Percentiles rank a stretch among this genome's conserved stretches.
Conservation (phyloP, 2,113 vertebrate species). For the Himantopus leucocephalus region DNA sequence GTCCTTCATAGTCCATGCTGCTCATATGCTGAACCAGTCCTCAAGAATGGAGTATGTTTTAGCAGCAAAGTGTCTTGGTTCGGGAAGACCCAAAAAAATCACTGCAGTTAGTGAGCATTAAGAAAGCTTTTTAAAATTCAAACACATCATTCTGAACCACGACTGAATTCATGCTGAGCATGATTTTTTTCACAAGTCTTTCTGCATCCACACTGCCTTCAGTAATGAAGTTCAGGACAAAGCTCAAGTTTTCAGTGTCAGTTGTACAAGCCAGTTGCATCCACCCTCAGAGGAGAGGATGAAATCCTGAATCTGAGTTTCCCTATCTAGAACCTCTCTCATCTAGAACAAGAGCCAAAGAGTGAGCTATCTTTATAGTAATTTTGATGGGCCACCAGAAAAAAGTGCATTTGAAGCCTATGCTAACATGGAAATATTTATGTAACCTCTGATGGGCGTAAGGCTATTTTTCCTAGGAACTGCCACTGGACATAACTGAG, state of each 20-base stretch:
- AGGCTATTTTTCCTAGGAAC: not conserved
- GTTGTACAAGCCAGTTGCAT: not conserved
- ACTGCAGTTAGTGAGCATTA: not conserved
- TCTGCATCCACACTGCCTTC: not conserved
- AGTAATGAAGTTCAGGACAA: not conserved
- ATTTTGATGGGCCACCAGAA: not conserved
- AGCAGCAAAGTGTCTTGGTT: not conserved
- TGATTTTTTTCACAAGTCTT: not conserved
- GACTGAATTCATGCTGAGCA: not conserved
- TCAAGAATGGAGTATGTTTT: not conserved
- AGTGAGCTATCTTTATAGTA: not conserved
- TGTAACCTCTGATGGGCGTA: not conserved
- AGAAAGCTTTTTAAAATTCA: not conserved
- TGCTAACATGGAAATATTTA: not conserved
- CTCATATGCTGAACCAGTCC: not conserved
- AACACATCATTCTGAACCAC: not conserved
- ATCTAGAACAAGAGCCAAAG: not conserved
- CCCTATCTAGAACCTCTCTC: not conserved
- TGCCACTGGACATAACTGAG: not conserved
- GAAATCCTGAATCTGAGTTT: not conserved
- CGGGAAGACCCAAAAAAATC: not conserved
- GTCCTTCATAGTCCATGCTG: not conserved
- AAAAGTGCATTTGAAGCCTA: not conserved
- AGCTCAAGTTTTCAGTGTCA: not conserved
- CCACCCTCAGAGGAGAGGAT: not conserved